Percentiles rank a stretch among this genome's conserved stretches.
These are phyloP conservation scores for Calliphora vomitoria DNA, from an alignment of 2,888 invertebrate genomes.

Conservation along the genomic window DNA sequence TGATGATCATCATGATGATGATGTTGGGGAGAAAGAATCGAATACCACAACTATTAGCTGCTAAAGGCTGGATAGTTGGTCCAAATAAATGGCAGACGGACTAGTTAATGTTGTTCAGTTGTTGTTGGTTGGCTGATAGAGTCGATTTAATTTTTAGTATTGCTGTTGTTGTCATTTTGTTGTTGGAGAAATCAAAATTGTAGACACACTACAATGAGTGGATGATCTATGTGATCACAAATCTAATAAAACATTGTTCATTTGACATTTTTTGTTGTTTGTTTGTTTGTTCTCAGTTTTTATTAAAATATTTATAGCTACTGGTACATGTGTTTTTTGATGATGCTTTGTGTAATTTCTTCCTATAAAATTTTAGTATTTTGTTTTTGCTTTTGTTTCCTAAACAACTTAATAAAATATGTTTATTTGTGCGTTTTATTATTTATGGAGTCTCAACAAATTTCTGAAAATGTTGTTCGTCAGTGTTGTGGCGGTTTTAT, in stretches of 20 bases:
- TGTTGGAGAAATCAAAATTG: slow-evolving; percentile 31
- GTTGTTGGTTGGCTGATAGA: neutral
- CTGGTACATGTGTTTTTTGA: slow-evolving; percentile 57
- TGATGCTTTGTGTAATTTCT: slow-evolving; percentile 34
- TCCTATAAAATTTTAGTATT: slow-evolving; percentile 27
- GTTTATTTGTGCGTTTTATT: slow-evolving; percentile 55
- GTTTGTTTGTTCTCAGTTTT: neutral
- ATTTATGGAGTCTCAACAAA: slow-evolving; percentile 68
- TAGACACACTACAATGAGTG: slow-evolving; percentile 47
- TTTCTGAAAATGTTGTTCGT: slow-evolving; percentile 65
- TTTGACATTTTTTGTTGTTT: slow-evolving; percentile 58
- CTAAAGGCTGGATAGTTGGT: neutral
- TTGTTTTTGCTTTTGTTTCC: slow-evolving; percentile 3
- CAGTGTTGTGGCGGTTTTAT: slow-evolving; percentile 58
- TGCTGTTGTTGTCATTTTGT: neutral
- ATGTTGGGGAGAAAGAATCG: neutral
- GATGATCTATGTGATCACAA: slow-evolving; percentile 63
- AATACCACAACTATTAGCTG: neutral
- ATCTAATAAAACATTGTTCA: slow-evolving; percentile 67
- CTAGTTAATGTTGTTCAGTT: neutral
- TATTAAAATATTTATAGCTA: slow-evolving; percentile 34
- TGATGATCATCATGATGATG: neutral
- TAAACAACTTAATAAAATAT: slow-evolving; percentile 15
- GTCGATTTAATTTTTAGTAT: neutral
- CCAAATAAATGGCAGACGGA: neutral